A percentile compares a stretch with the other conserved stretches of the same genome.
Evolutionary conservation across 2,113 vertebrate genomes (phyloP).

Genomic region (Piprites chloris): DNA sequence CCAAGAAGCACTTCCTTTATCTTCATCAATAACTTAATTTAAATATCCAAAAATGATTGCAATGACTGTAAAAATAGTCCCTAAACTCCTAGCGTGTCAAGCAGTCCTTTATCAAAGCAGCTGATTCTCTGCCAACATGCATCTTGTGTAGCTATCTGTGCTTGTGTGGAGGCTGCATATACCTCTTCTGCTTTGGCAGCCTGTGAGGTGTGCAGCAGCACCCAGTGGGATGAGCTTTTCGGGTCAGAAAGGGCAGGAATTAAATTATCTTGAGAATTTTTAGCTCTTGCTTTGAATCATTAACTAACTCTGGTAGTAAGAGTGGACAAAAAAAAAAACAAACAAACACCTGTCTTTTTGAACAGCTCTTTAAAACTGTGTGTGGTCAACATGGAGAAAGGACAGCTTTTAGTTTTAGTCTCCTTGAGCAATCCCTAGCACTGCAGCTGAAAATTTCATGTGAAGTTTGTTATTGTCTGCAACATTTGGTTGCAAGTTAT

Average conservation of each 20-base stretch:
- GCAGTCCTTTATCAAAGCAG: neutral
- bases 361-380: neutral
- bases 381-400: neutral
- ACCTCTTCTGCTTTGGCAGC: neutral
- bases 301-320: neutral
- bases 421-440: neutral
- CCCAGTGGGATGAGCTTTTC: neutral
- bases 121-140: neutral
- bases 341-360: accelerated
- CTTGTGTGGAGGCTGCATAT: accelerated
- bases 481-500: neutral
- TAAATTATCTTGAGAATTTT: neutral
- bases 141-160: neutral
- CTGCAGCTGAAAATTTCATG: neutral
- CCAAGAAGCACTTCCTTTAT: neutral
- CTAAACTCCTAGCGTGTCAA: neutral
- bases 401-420: neutral
- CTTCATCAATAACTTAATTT: neutral
- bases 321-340: accelerated
- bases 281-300: neutral
- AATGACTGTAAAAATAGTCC: neutral
- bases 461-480: neutral
- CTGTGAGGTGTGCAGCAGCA: neutral
- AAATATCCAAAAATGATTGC: neutral
- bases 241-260: neutral